Evolutionary conservation across 2,113 vertebrate genomes (phyloP).

Genomic region (Dipodomys ordii): DNA sequence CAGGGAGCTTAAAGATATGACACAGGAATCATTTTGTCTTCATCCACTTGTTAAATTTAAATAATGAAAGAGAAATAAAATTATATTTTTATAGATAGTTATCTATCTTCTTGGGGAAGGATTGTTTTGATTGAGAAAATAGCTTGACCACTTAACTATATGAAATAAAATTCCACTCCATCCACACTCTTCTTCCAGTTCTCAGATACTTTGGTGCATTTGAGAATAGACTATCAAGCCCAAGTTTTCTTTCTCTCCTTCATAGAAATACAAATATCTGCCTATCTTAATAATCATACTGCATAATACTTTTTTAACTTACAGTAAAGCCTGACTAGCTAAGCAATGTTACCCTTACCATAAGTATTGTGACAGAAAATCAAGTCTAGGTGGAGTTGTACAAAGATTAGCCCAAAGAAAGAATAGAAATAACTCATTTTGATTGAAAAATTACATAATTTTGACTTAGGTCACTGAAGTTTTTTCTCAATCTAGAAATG

Average conservation of each 20-base stretch:
- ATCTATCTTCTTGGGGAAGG: neutral
- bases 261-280: neutral
- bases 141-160: neutral
- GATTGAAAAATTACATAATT: neutral
- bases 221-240: neutral
- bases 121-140: neutral
- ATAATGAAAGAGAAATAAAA: neutral
- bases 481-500: neutral
- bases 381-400: neutral
- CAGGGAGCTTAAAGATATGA: neutral
- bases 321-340: neutral
- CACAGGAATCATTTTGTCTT: neutral
- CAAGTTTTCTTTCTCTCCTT: neutral
- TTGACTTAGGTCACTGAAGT: neutral
- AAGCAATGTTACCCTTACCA: no score
- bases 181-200: accelerated
- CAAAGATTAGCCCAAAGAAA: neutral
- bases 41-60: neutral
- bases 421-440: neutral
- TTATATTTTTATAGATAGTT: neutral
- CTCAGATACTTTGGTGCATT: neutral
- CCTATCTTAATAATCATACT: neutral
- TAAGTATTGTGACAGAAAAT: neutral
- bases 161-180: neutral
- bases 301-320: neutral